phyloP scores from a whole-genome alignment of 2,113 vertebrate genomes.

The Poeciliopsis prolifica region DNA sequence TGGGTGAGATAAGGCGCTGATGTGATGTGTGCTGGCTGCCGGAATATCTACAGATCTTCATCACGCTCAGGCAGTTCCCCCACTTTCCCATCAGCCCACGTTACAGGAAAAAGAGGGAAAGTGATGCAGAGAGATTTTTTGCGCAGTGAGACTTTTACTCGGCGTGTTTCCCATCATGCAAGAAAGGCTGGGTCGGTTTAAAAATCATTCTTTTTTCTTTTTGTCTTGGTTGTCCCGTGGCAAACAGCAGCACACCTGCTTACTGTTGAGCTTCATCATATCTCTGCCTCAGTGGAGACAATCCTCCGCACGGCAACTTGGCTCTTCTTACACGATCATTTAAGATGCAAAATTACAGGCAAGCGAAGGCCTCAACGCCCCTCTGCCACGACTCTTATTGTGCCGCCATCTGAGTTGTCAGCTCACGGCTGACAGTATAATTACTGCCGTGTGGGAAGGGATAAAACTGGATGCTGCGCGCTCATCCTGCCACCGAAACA shows the following conservation, averaged over 20 bases:
- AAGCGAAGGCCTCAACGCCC: conserved; percentile 76
- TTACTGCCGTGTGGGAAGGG: conserved; percentile 82
- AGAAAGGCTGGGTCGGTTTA: conserved; percentile 34
- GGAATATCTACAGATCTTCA: conserved; percentile 48
- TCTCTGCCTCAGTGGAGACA: conserved; percentile 46
- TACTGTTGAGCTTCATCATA: conserved; percentile 69
- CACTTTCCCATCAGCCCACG: conserved; percentile 22
- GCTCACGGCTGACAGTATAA: conserved; percentile 84
- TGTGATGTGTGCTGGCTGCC: conserved; percentile 30
- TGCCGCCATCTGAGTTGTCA: conserved; percentile 75
- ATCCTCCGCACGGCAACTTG: conserved; percentile 66
- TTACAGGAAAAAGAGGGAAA: conserved; percentile 36
- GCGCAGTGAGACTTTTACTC: conserved; percentile 25
- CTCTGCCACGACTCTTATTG: conserved; percentile 81
- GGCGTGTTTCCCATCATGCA: conserved; percentile 41
- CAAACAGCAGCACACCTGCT: conserved; percentile 60
- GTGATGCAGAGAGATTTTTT: conserved; percentile 22
- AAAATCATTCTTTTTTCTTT: conserved; percentile 21
- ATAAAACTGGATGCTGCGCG: conserved; percentile 79
- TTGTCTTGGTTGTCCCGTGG: conserved; percentile 7
- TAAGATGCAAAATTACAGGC: conserved; percentile 84
- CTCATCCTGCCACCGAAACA: conserved; percentile 84
- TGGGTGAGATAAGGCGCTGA: conserved; percentile 24
- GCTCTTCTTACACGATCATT: conserved; percentile 81
- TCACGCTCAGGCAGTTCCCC: conserved; percentile 46